Evolutionary conservation across 2,797 vertebrate genomes (phyloP).

Genomic region (Lacerta bilineata): DNA sequence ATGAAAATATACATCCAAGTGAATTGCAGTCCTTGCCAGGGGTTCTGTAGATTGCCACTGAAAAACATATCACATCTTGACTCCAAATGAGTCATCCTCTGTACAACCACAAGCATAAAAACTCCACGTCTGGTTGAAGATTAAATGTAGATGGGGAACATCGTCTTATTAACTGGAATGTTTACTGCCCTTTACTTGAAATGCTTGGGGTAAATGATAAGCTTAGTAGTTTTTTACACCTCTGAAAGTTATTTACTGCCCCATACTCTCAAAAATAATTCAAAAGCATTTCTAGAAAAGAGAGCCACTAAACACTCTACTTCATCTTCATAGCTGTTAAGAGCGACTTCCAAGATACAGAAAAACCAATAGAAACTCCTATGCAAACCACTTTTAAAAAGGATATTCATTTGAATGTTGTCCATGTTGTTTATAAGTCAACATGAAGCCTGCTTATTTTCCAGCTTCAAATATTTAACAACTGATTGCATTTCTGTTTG

Average conservation of each 20-base stretch:
- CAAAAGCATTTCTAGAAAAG: conserved; percentile 18
- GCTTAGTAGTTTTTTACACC: neutral
- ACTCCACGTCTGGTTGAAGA: neutral
- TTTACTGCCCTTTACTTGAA: neutral
- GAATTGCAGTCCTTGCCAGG: conserved; percentile 23
- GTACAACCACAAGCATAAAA: neutral
- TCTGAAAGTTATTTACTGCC: conserved; percentile 38
- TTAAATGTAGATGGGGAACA: neutral
- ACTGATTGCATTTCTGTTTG: neutral
- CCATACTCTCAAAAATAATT: conserved; percentile 40
- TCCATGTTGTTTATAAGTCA: conserved; percentile 22
- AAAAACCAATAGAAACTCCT: conserved; percentile 40
- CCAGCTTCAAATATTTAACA: neutral
- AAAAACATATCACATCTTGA: neutral
- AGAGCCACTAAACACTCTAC: neutral
- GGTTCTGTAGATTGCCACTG: conserved; percentile 37
- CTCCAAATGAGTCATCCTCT: conserved; percentile 32
- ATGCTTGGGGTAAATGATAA: conserved; percentile 14
- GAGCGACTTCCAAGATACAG: conserved; percentile 44
- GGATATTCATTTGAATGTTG: conserved; percentile 51
- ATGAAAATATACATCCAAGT: conserved; percentile 29
- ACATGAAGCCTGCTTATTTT: neutral
- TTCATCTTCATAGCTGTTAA: neutral
- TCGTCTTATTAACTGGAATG: neutral
- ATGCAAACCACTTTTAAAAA: conserved; percentile 45